Evolutionary conservation across 2,797 vertebrate genomes (phyloP).

Genomic region (Crypturellus tataupa): DNA sequence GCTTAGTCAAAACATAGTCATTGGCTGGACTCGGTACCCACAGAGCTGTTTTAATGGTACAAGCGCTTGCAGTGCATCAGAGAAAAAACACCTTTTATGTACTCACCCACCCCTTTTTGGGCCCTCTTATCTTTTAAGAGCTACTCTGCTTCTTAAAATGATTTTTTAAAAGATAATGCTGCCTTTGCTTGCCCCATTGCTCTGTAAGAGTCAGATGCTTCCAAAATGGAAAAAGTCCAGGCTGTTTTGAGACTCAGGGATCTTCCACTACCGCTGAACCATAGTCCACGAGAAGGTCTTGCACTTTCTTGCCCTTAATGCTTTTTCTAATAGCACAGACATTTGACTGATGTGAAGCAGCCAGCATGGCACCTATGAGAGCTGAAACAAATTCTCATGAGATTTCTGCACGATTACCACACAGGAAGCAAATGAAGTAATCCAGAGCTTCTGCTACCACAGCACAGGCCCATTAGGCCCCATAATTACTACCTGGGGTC

Average conservation of each 20-base stretch:
- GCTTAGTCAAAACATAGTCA: no score
- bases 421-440: fast-evolving
- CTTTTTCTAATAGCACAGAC: neutral
- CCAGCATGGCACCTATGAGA: fast-evolving
- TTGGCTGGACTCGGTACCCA: no score
- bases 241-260: fast-evolving
- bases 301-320: fast-evolving
- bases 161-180: fast-evolving
- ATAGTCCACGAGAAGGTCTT: fast-evolving
- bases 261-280: fast-evolving
- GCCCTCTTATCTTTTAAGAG: no score
- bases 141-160: no score
- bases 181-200: no score
- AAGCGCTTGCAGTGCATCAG: no score
- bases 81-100: no score
- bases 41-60: no score
- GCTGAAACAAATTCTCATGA: fast-evolving
- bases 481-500: fast-evolving
- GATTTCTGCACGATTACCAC: fast-evolving
- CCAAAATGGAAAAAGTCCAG: fast-evolving
- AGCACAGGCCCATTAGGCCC: no score
- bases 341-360: fast-evolving
- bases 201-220: fast-evolving
- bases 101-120: no score
- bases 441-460: no score